Base-by-base conservation (phyloP, 2,797 vertebrate genomes). In the Aplochiton taeniatus region DNA sequence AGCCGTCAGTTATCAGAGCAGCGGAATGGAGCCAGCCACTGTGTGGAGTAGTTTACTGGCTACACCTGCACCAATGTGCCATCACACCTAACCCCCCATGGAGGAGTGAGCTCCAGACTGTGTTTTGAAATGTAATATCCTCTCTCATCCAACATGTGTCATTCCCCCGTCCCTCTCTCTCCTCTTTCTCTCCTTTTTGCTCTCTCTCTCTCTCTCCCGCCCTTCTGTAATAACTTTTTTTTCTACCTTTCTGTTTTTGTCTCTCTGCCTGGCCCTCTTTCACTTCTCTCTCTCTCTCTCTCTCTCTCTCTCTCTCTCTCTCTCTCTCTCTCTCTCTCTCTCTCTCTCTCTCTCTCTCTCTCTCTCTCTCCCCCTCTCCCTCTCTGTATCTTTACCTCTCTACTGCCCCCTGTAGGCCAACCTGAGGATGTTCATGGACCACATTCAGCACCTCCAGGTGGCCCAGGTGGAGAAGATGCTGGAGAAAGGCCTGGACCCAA, bases 401-500 rank as follows among this genome's bases (percentile, higher is more conserved):
- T 46, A 46, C 10, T 19, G 19, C 43, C 46, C 53, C 69, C 63
- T 67, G 19, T 76, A 96, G 95, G 85, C 90, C 61, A 96, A 92
- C 76, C 81, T 95, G 70, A 92, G 87, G 63, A 94, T 93, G 70
- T 95, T 91, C 69, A 93, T 95, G 91, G 95, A 95, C 60, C 89
- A 93, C 4, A 70, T 95, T 31, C 93, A 95, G 58, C 94, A 94
- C 19, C 85, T 87, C 12, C 88, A 92, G 1, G 79, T 93, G 78
- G 95, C 95, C 70, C 95, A 95, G 81, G 73, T 95, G n/a, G 75
- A 72, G 53, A 95, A 94, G 80, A 87, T 96, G 90, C 71, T 96
- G 79, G 94, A 95, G 61, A 88, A 92, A 69, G 94, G 94, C 54
- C 85, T 96, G 73, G 95, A 96, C 63, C 95, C 95, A 41, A 96